A percentile compares a stretch with the other conserved stretches of the same genome.
Evolutionary conservation across 23 tunicate genomes (phyloP).

Genomic region (Ascidia mentula): DNA sequence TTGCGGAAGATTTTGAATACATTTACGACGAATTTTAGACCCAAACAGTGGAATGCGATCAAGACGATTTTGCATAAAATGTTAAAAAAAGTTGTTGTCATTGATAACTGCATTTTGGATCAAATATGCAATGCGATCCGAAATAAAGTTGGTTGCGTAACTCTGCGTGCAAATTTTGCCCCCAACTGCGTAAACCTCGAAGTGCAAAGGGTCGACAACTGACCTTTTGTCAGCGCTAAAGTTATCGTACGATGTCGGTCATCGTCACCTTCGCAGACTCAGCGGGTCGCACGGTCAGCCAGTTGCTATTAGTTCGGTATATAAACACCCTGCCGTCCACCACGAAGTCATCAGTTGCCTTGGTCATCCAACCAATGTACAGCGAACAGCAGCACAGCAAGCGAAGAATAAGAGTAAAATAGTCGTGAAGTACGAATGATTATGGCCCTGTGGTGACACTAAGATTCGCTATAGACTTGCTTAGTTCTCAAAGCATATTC

Average conservation of each 20-base stretch:
- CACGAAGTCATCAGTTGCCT: background rate
- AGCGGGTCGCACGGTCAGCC: background rate
- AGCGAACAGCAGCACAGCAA: background rate
- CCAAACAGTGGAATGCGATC: no score
- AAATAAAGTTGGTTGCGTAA: no score
- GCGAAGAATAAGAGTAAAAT: background rate
- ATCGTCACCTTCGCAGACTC: background rate
- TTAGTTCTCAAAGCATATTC: no score
- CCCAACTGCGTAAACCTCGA: background rate
- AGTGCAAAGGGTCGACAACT: background rate
- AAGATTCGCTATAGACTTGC: background rate
- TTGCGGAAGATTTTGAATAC: no score
- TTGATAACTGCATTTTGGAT: no score
- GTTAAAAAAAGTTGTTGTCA: no score
- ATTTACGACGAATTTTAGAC: no score
- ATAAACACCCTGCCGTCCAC: background rate
- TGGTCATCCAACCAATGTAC: background rate
- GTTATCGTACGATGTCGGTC: background rate
- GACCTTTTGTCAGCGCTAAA: background rate
- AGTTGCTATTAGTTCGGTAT: background rate
- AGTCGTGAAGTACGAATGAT: background rate
- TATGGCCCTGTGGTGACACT: background rate
- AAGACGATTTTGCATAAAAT: no score
- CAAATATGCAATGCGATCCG: no score
- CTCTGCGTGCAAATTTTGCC: background rate